phyloP scores from a whole-genome alignment of 2,113 vertebrate species.

The Archocentrus centrarchus region DNA sequence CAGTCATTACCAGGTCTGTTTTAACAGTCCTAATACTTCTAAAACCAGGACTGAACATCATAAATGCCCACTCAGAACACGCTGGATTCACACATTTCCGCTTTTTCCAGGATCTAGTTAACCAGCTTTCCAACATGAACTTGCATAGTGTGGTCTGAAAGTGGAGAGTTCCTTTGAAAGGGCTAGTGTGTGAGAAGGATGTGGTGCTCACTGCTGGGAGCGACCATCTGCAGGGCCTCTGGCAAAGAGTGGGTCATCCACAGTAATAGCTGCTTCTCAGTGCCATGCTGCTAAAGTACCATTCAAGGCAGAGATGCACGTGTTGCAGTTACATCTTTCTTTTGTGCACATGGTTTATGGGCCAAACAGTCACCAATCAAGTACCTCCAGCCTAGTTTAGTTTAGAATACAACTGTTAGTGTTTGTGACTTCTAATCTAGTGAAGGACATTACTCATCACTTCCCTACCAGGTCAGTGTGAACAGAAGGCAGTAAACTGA shows the following conservation, averaged over 20 bases:
- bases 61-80: not conserved
- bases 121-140: not conserved
- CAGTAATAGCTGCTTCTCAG: slow-evolving; percentile 31
- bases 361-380: not conserved
- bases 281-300: slow-evolving; percentile 15
- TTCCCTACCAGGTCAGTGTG: not conserved
- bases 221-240: slow-evolving; percentile 30
- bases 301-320: slow-evolving; percentile 14
- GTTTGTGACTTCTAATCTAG: not conserved
- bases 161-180: not conserved
- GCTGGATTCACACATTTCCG: not conserved
- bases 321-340: not conserved
- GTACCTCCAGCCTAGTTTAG: not conserved
- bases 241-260: slow-evolving; percentile 40
- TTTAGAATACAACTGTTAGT: not conserved
- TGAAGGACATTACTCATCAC: not conserved
- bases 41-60: not conserved
- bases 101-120: not conserved
- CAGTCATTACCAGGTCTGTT: not conserved
- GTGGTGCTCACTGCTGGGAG: slow-evolving; percentile 2
- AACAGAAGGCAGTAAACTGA: not conserved
- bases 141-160: not conserved
- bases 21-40: not conserved
- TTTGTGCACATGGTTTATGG: not conserved
- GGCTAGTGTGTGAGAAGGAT: not conserved